Conservation (phyloP, 2,113 vertebrate genomes). For the Oryzias woworae region DNA sequence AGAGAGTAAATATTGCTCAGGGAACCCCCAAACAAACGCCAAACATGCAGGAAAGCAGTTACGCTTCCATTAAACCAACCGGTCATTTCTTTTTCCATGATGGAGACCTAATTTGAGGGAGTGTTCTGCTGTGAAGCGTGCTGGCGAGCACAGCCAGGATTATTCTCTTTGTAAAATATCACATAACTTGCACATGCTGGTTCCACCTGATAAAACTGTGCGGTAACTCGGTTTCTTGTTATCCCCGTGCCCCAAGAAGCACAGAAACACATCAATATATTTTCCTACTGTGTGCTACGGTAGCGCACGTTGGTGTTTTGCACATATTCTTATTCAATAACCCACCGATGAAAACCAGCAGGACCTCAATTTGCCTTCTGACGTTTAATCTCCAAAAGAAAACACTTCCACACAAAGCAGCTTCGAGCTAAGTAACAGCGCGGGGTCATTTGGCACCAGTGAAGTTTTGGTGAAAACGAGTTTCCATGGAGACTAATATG, state of each 20-base stretch:
- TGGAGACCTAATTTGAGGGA: neutral
- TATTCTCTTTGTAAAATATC: conserved; percentile 5
- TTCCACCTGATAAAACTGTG: conserved; percentile 29
- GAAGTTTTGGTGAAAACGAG: conserved; percentile 56
- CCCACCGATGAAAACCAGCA: conserved; percentile 47
- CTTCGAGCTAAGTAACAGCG: conserved; percentile 49
- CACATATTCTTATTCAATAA: conserved; percentile 55
- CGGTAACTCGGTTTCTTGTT: conserved; percentile 1
- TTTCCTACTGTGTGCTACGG: conserved; percentile 35
- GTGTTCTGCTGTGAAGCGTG: conserved; percentile 3
- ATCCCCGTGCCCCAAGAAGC: conserved; percentile 16
- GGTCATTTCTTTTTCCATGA: no score
- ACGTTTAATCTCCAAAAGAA: conserved; percentile 62
- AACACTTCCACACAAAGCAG: conserved; percentile 63
- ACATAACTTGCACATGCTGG: neutral
- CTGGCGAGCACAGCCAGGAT: neutral
- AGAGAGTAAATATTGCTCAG: conserved; percentile 53
- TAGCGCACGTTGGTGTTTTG: conserved; percentile 31
- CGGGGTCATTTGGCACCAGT: conserved; percentile 64
- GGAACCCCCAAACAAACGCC: conserved; percentile 35
- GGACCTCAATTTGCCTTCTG: conserved; percentile 57
- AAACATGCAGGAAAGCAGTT: no score
- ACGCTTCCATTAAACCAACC: no score
- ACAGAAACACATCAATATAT: conserved; percentile 38
- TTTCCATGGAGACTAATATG: conserved; percentile 75